Evolutionary conservation across 2,888 invertebrate genomes (phyloP).

Genomic region (Graphium colonna): DNA sequence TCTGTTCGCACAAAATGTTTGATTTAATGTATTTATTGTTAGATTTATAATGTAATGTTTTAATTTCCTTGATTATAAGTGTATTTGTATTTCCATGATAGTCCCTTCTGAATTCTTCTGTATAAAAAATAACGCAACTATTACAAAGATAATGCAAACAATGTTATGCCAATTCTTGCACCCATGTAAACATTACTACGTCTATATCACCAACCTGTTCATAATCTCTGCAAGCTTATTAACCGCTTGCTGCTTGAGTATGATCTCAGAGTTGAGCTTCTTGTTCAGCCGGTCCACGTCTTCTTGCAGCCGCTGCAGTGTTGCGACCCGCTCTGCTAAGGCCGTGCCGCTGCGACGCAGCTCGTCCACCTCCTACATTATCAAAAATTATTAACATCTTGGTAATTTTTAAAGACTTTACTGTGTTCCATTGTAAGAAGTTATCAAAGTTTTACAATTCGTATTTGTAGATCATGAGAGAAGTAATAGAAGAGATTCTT

Average conservation of each 20-base stretch:
- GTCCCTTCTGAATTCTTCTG: too few relatives aligned
- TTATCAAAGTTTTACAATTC: too few relatives aligned
- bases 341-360: slow-evolving; percentile 86
- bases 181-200: neutral
- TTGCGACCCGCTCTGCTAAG: slow-evolving; percentile 87
- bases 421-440: too few relatives aligned
- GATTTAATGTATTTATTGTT: too few relatives aligned
- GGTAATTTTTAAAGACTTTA: too few relatives aligned
- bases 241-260: slow-evolving; percentile 95
- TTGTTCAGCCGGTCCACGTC: slow-evolving; percentile 90
- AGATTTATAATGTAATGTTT: too few relatives aligned
- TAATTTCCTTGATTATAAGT: too few relatives aligned
- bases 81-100: too few relatives aligned
- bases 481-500: too few relatives aligned
- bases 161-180: neutral
- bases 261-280: slow-evolving; percentile 91
- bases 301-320: slow-evolving; percentile 84
- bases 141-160: too few relatives aligned
- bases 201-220: slow-evolving; percentile 83
- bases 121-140: too few relatives aligned
- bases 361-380: slow-evolving; percentile 89
- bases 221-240: slow-evolving; percentile 98
- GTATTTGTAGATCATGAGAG: too few relatives aligned
- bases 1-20: slow-evolving; percentile 36
- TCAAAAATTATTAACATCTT: neutral